These are phyloP conservation scores for Heliangelus exortis DNA, from an alignment of 2,797 vertebrate genomes.

Conservation along the genomic window DNA sequence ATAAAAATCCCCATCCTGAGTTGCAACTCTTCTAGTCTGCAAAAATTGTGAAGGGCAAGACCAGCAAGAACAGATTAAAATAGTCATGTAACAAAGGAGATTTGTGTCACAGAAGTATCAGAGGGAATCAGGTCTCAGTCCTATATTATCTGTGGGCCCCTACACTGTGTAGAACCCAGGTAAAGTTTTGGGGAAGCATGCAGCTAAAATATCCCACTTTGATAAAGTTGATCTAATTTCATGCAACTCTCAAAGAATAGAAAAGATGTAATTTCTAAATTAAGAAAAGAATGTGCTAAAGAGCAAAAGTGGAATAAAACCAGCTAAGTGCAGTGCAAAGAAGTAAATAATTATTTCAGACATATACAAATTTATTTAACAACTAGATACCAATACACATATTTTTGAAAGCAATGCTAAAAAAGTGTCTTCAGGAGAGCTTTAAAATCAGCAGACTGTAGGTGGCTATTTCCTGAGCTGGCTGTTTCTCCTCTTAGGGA, in stretches of 20 bases:
- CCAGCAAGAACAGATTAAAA: neutral
- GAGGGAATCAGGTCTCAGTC: neutral
- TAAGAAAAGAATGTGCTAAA: neutral
- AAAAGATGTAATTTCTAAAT: neutral
- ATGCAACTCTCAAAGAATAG: neutral
- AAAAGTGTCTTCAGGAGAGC: neutral
- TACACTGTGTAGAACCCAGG: neutral
- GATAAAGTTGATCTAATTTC: neutral
- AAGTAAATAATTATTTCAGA: neutral
- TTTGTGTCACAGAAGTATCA: neutral
- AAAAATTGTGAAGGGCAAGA: neutral
- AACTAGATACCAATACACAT: neutral
- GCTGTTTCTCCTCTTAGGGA: neutral
- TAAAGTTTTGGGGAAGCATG: neutral
- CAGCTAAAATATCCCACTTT: neutral
- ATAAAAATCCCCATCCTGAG: accelerated
- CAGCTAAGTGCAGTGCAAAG: neutral
- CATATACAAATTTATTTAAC: neutral
- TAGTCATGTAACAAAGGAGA: neutral
- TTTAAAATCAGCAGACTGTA: neutral
- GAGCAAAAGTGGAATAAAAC: neutral
- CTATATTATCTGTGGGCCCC: neutral
- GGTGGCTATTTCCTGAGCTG: neutral
- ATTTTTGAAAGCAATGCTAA: neutral
- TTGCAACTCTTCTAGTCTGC: neutral